Base-by-base conservation (phyloP, 2,797 vertebrate species). In the Champsocephalus esox region DNA sequence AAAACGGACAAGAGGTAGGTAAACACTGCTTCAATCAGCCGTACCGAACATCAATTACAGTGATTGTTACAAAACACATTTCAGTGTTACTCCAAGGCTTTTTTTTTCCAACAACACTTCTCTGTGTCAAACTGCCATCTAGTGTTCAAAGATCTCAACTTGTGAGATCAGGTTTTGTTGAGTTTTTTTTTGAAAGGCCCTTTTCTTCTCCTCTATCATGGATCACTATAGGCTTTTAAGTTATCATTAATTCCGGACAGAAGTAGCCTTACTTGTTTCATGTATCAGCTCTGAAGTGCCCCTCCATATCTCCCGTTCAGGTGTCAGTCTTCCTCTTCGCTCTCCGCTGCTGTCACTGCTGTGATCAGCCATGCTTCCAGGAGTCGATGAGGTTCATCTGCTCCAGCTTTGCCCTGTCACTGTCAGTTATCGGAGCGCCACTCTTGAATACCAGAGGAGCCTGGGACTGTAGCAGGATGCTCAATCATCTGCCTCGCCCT, bases 81-180 rank as follows among this genome's bases (percentile, higher is more conserved):
- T 57, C 46, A 62, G 70, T 51, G 61, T 51, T 54, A 41, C 11
- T 32, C 12, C 5, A 12, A n/a, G 12, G 48, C 13, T 14, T 69
- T 3, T 4, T 21, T 21, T 21, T 21, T 21, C 21, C 21, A 21
- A 75, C 38, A 65, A 32, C 12, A 57, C 67, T 57, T 12, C 12
- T 74, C 70, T 84, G 76, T 85, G 65, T 88, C 78, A 87, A 90
- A 77, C 62, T 88, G 89, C 87, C 89, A 88, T 80, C 88, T 88
- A 85, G 88, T 87, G 88, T 87, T 80, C 41, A 41, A 21, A 71
- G n/a, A 48, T 19, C 14, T 38, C 70, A 45, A 43, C 32, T 24
- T 21, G 51, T n/a, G 21, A 10, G 70, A 5, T 28, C 32, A 55
- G 13, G 41, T 24, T 63, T 16, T 74, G 17, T 62, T 56, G 24